Evolutionary conservation across 2,797 vertebrate species (phyloP).

Genomic region (Monodelphis domestica): DNA sequence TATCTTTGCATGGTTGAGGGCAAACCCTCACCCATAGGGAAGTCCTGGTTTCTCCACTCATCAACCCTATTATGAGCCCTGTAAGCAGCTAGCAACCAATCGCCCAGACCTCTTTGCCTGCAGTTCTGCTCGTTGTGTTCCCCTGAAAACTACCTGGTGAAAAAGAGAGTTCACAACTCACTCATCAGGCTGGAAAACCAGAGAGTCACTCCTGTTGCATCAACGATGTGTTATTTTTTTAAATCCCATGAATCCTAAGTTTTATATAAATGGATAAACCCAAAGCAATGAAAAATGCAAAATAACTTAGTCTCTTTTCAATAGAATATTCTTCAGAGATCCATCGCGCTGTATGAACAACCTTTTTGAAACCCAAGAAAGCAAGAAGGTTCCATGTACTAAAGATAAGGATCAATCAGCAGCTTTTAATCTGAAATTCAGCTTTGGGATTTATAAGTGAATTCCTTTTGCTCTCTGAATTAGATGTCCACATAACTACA

Average conservation of each 20-base stretch:
- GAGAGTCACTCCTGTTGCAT: not conserved
- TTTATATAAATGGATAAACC: not conserved
- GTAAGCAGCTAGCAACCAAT: not conserved
- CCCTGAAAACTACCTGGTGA: not conserved
- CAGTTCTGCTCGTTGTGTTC: not conserved
- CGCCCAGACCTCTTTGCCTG: not conserved
- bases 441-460: not conserved
- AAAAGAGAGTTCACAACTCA: not conserved
- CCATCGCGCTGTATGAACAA: not conserved
- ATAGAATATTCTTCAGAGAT: not conserved
- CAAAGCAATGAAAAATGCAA: not conserved
- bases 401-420: not conserved
- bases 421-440: rapidly evolving
- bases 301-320: not conserved
- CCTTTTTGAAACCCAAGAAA: no score
- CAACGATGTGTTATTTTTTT: not conserved
- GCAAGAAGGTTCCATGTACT: not conserved
- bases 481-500: rapidly evolving
- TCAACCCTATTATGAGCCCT: not conserved
- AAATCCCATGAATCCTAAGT: not conserved
- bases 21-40: not conserved
- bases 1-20: not conserved
- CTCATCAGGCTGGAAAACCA: not conserved
- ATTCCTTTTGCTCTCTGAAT: rapidly evolving
- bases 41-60: not conserved